A percentile compares a stretch with the other conserved stretches of the same genome.
These are phyloP conservation scores for Agrypnia vestita DNA, from an alignment of 1,140 invertebrate species.

Conservation along the genomic window DNA sequence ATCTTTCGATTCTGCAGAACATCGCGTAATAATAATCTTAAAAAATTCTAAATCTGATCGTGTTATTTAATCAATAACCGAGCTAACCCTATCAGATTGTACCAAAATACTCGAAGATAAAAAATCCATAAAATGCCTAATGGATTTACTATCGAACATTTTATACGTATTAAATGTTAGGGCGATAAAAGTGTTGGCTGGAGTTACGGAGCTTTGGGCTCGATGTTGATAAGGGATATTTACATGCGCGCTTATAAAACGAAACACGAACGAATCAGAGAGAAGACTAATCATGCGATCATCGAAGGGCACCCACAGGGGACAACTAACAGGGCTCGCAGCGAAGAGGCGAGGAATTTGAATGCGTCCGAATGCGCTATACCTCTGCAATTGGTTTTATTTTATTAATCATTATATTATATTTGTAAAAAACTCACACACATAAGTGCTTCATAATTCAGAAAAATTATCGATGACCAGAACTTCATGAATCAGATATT, in stretches of 20 bases:
- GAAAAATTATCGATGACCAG: background rate
- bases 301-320: background rate
- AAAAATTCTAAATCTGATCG: background rate
- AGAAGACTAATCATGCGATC: slow-evolving; percentile 45
- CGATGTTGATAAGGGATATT: slow-evolving; percentile 56
- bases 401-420: too few species aligned
- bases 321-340: too few species aligned
- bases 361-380: too few species aligned
- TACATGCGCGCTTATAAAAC: slow-evolving; percentile 57
- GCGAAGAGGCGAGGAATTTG: too few species aligned
- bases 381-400: too few species aligned
- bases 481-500: background rate
- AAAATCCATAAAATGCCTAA: slow-evolving; percentile 32
- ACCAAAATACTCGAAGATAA: background rate
- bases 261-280: slow-evolving; percentile 58
- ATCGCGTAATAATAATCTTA: background rate
- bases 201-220: slow-evolving; percentile 28
- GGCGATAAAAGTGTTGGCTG: slow-evolving; percentile 9
- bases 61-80: background rate
- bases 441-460: too few species aligned
- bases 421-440: too few species aligned
- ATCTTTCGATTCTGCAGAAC: too few species aligned
- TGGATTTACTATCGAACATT: slow-evolving; percentile 36
- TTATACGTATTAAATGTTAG: slow-evolving; percentile 28
- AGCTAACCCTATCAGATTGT: background rate